Percentiles rank a stretch among this genome's conserved stretches.
phyloP scores from a whole-genome alignment of 2,888 invertebrate species.

The Drosophila kanekoi region DNA sequence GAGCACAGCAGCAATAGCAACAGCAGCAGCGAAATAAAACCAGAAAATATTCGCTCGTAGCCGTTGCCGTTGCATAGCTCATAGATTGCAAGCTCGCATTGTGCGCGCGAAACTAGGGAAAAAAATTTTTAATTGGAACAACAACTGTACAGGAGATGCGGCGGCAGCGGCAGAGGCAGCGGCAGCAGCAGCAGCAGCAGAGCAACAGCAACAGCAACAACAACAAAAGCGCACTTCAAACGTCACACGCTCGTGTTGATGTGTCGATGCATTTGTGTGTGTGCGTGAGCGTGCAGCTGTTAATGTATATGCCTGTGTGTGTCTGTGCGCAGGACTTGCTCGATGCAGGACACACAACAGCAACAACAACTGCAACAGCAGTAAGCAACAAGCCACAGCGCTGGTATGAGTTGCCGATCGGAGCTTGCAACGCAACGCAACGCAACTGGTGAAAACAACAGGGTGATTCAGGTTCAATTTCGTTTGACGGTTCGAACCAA shows the following conservation, averaged over 20 bases:
- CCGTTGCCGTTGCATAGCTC: constrained; percentile 52
- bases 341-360: constrained; percentile 50
- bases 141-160: constrained; percentile 78
- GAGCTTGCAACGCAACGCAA: constrained; percentile 41
- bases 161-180: constrained; percentile 37
- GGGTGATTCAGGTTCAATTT: constrained; percentile 35
- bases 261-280: constrained; percentile 25
- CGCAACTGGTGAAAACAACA: constrained; percentile 43
- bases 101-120: constrained; percentile 82
- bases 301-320: constrained; percentile 19
- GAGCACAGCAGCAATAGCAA: constrained; percentile 51
- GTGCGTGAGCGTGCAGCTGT: constrained; percentile 60
- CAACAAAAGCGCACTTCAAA: constrained; percentile 72
- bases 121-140: constrained; percentile 82
- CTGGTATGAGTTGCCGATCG: constrained; percentile 52
- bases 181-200: constrained; percentile 21
- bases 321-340: constrained; percentile 70
- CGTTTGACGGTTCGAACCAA: too few relatives aligned
- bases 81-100: constrained; percentile 76
- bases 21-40: constrained; percentile 59
- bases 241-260: constrained; percentile 53
- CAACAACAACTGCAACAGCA: constrained; percentile 28
- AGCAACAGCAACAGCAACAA: constrained; percentile 40
- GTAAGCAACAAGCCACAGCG: constrained; percentile 16
- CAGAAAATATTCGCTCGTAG: constrained; percentile 59